Conservation (phyloP, 2,797 vertebrate genomes). For the Coendou prehensilis region DNA sequence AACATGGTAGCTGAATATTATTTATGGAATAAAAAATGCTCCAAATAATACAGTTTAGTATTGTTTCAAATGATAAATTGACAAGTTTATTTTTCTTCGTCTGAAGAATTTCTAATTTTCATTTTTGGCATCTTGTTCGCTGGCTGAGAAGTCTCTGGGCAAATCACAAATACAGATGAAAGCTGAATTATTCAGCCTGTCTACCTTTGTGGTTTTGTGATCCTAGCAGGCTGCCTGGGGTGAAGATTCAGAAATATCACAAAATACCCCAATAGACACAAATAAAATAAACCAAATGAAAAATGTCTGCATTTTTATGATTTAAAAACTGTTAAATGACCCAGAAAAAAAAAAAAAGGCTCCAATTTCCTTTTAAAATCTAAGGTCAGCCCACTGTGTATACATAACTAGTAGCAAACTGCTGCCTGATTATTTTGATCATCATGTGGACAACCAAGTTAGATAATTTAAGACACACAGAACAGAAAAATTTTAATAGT, state of each 20-base stretch:
- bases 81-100: slow-evolving; percentile 65
- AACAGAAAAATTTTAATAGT: not conserved
- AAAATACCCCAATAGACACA: slow-evolving; percentile 25
- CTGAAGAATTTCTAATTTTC: slow-evolving; percentile 65
- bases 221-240: not conserved
- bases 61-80: slow-evolving; percentile 58
- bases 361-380: slow-evolving; percentile 15
- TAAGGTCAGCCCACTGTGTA: not conserved
- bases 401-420: not conserved
- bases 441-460: not conserved
- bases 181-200: slow-evolving; percentile 52
- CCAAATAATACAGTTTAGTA: slow-evolving; percentile 8
- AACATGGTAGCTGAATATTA: not conserved
- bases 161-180: slow-evolving; percentile 58
- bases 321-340: slow-evolving; percentile 3
- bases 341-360: not conserved
- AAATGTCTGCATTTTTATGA: not conserved
- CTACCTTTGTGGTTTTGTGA: slow-evolving; percentile 35
- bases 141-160: slow-evolving; percentile 42
- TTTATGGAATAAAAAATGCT: slow-evolving; percentile 2
- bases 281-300: slow-evolving; percentile 58
- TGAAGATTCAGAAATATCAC: slow-evolving; percentile 28
- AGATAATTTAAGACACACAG: slow-evolving; percentile 13
- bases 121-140: slow-evolving; percentile 59
- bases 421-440: not conserved